Evolutionary conservation across 2,797 vertebrate genomes (phyloP).

Genomic region (Sebastiscus tertius): DNA sequence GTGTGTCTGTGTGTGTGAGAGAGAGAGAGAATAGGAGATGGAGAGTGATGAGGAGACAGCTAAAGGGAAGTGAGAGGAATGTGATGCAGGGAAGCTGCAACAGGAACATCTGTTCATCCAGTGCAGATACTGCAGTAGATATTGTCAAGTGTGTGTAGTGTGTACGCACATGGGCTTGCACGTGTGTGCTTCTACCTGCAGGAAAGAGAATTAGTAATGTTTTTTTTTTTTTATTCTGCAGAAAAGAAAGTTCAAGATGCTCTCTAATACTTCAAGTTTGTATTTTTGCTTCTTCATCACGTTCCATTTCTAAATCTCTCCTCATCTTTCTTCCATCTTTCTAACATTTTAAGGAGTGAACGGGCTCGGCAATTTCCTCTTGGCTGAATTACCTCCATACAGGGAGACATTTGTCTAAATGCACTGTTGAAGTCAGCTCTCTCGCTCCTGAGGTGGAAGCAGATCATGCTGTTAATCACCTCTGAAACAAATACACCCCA

Average conservation of each 20-base stretch:
- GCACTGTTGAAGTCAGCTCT: background rate
- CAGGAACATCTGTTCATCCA: background rate
- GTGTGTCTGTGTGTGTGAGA: background rate
- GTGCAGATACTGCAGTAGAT: slow-evolving; percentile 21
- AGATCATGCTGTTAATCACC: slow-evolving; percentile 41
- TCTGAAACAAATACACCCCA: slow-evolving; percentile 17
- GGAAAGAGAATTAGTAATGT: background rate
- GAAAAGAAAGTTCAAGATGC: background rate
- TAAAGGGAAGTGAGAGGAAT: slow-evolving; percentile 7
- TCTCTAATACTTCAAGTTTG: background rate
- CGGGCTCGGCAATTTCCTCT: slow-evolving; percentile 4
- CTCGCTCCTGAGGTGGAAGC: background rate
- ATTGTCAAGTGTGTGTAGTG: background rate
- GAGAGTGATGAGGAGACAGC: slow-evolving; percentile 1
- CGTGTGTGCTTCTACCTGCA: background rate
- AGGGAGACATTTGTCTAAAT: slow-evolving; percentile 41
- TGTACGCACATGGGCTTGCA: background rate
- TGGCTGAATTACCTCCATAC: background rate
- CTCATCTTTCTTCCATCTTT: background rate
- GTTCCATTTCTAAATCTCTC: background rate
- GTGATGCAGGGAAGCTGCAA: slow-evolving; percentile 2
- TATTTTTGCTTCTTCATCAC: background rate
- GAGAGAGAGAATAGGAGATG: background rate
- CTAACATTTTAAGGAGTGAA: slow-evolving; percentile 5
- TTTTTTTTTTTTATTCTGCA: background rate